phyloP scores from a whole-genome alignment of 2,797 vertebrate species.

The Triplophysa yarkandensis region DNA sequence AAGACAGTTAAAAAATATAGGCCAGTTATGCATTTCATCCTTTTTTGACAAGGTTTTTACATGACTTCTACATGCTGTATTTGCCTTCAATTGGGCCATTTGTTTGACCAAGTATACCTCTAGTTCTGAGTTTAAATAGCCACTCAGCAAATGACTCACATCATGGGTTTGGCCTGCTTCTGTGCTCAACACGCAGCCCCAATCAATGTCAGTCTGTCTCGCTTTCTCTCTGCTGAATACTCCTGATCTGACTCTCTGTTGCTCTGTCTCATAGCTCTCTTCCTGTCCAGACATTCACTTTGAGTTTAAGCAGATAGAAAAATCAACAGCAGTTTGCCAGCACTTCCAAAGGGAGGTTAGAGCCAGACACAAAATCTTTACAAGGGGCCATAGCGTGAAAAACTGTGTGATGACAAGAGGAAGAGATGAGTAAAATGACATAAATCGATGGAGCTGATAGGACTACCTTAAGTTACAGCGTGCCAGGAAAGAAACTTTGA shows the following conservation, averaged over 20 bases:
- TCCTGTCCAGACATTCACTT: constrained; percentile 29
- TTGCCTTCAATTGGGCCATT: constrained; percentile 1
- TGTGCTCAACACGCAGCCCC: constrained; percentile 46
- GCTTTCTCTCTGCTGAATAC: constrained; percentile 23
- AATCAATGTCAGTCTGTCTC: constrained; percentile 53
- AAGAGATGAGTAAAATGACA: constrained; percentile 1
- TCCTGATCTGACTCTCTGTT: constrained; percentile 27
- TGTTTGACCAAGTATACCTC: constrained; percentile 7
- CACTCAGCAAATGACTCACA: constrained; percentile 51
- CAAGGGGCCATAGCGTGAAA: constrained; percentile 17
- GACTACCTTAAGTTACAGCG: constrained; percentile 37
- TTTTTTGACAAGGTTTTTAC: background rate
- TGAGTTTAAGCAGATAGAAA: constrained; percentile 41
- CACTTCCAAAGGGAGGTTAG: constrained; percentile 24
- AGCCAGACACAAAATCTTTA: constrained; percentile 33
- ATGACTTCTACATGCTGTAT: background rate
- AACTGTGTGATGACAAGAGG: constrained; percentile 21
- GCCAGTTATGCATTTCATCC: background rate
- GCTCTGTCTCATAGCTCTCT: constrained; percentile 31
- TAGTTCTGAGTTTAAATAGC: constrained; percentile 52
- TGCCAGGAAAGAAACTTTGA: constrained; percentile 27
- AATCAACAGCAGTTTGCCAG: constrained; percentile 51
- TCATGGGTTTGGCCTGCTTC: constrained; percentile 49
- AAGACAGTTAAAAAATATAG: background rate
- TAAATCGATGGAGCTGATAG: constrained; percentile 26